Evolutionary conservation across 2,113 vertebrate species (phyloP), one percentile per base, ranked within the genome.

Genomic region (Apaloderma vittatum): DNA sequence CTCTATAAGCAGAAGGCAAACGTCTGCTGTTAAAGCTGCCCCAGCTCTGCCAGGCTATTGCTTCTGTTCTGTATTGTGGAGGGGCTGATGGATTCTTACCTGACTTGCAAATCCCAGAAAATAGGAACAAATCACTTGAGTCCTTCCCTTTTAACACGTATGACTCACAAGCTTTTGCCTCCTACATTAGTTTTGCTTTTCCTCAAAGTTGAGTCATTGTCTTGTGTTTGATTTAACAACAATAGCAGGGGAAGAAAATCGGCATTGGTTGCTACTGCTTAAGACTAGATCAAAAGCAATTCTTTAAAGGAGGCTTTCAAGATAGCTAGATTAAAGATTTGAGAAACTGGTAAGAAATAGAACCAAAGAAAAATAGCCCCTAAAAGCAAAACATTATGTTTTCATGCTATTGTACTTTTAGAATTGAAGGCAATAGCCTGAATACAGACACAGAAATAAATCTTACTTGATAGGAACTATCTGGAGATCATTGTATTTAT

Each of bases 111-210:
- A 81, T 67, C 21, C 8, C 78, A 65, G 45, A 77, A 77, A 82
- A 86, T 5, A 61, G 21, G 45, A 83, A 21, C 22, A 94, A 68
- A 93, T 75, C 45, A 24, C 54, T 91, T 71, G 58, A 76, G 34
- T 20, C 32, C 70, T 86, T 89, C 66, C 61, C 48, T 61, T 95
- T 94, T 87, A 81, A 49, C 36, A 57, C 16, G 18, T 72, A 89
- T 96, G 91, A 97, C 86, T 96, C 96, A 97, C 40, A 82, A 57
- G 30, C 70, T 65, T 85, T 95, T 94, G 70, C 94, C 91, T 97
- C 94, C 96, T 74, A 97, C 95, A 15, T 93, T 84, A 89, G 70
- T 89, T 89, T 96, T 94, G 83, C 63, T 94, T 92, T 94, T 93
- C 29, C 84, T 96, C 65, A 8, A 52, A 91, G 89, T 87, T 95